phyloP scores from a whole-genome alignment of 2,888 invertebrate genomes.

The Anthophora plumipes region DNA sequence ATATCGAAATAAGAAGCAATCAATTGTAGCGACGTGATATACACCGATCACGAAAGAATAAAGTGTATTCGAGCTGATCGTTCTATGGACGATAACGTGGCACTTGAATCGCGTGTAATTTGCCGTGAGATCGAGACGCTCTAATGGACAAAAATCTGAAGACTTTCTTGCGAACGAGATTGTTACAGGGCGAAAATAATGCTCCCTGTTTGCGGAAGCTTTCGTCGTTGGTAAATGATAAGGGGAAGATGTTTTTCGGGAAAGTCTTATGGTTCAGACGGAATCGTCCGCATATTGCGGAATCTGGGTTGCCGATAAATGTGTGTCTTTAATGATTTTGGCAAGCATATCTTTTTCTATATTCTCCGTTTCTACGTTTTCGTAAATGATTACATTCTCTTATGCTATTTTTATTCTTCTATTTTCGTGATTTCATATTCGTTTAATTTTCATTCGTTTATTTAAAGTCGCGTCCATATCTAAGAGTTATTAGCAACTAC shows the following conservation, averaged over 20 bases:
- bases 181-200: slow-evolving; percentile 10
- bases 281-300: not conserved
- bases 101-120: not conserved
- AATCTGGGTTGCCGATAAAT: too few species aligned
- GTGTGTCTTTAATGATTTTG: too few species aligned
- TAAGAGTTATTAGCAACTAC: too few species aligned
- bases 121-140: slow-evolving; percentile 1
- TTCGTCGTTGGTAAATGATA: not conserved
- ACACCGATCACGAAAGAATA: slow-evolving; percentile 9
- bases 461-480: too few species aligned
- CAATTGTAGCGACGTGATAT: too few species aligned
- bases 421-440: too few species aligned
- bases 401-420: too few species aligned
- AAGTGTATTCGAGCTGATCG: slow-evolving; percentile 10
- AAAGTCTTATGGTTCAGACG: not conserved
- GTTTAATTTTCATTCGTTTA: too few species aligned
- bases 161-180: slow-evolving; percentile 11
- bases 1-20: too few species aligned
- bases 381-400: too few species aligned
- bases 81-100: not conserved
- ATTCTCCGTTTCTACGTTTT: too few species aligned
- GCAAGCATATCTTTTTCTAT: too few species aligned
- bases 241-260: slow-evolving; percentile 1
- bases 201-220: not conserved
- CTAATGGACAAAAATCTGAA: slow-evolving; percentile 38